Base-by-base conservation (phyloP, 2,888 invertebrate genomes). In the Orthosia cruda region DNA sequence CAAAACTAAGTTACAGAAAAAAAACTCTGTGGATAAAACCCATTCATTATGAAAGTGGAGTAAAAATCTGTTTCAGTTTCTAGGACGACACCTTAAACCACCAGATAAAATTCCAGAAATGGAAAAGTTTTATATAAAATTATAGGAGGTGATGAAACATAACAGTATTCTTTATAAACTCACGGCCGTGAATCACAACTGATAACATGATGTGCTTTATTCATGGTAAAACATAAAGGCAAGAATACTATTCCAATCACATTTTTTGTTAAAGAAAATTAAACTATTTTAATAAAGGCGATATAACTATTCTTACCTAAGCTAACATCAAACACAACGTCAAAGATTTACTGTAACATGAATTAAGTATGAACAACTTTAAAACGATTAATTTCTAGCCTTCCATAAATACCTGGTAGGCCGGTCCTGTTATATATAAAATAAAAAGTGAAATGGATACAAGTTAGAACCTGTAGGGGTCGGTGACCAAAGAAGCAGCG, bases 371-470 rank as follows among this genome's bases (percentile, higher is more conserved):
- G n/a, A 18, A 32, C 20, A 69, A 20, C 54, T 59, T 45, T 58
- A 12, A 67, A 66, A 57, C 11, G 59, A 47, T 52, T 49, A 45
- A 26, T 26, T 67, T 70, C 12, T 15, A 69, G 18, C 15, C 54
- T 62, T 69, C 32, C 20, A 66, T 50, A 75, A 55, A 58, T 54
- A 64, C 66, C n/a, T 72, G 63, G 23, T 45, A 26, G 64, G 57
- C 74, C 70, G 64, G 81, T 87, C 85, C 88, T 81, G 83, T 77
- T 80, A 78, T 81, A 85, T 87, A 82, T 83, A n/a, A 91, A 93
- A 93, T 93, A 94, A 95, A 95, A 96, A 96, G 95, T 95, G 95
- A 96, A 96, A 95, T 92, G 94, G 93, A 94, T 95, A 93, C 96
- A 95, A 93, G 96, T 95, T 91, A 90, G 93, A 95, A 96, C 96